Percentiles rank a stretch among this genome's conserved stretches.
phyloP scores from a whole-genome alignment of 2,113 vertebrate species.

The Erythrocercus mccallii region DNA sequence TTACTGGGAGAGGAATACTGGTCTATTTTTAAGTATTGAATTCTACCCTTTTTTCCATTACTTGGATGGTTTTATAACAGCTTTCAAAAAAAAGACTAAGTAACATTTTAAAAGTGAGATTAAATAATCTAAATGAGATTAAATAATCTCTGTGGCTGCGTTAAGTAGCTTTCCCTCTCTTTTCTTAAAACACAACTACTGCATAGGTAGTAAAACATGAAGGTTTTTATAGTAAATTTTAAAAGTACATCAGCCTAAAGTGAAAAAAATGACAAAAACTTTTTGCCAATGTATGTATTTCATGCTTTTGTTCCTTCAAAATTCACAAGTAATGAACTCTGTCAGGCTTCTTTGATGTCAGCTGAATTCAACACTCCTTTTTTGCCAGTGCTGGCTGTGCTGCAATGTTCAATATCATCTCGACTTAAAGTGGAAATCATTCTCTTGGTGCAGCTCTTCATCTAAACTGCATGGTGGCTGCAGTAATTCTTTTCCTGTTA shows the following conservation, averaged over 20 bases:
- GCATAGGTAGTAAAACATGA: background rate
- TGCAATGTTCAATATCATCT: background rate
- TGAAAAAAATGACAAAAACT: background rate
- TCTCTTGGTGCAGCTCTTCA: background rate
- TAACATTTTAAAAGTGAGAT: background rate
- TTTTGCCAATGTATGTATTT: background rate
- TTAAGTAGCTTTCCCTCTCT: background rate
- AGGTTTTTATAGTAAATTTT: background rate
- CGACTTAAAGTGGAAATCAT: background rate
- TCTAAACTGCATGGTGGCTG: background rate
- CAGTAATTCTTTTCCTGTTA: background rate
- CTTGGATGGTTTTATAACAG: background rate
- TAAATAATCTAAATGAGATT: background rate
- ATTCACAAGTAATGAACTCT: background rate
- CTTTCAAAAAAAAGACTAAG: background rate
- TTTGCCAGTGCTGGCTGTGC: background rate
- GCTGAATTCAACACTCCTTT: background rate
- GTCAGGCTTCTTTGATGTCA: background rate
- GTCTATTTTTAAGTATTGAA: background rate
- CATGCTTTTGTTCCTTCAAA: background rate
- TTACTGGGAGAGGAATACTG: background rate
- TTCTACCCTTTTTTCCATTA: background rate
- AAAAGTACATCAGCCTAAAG: background rate
- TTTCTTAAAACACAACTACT: background rate
- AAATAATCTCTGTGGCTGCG: background rate